Base-by-base conservation (phyloP, 1,140 invertebrate species). In the Leptinotarsa lineolata region DNA sequence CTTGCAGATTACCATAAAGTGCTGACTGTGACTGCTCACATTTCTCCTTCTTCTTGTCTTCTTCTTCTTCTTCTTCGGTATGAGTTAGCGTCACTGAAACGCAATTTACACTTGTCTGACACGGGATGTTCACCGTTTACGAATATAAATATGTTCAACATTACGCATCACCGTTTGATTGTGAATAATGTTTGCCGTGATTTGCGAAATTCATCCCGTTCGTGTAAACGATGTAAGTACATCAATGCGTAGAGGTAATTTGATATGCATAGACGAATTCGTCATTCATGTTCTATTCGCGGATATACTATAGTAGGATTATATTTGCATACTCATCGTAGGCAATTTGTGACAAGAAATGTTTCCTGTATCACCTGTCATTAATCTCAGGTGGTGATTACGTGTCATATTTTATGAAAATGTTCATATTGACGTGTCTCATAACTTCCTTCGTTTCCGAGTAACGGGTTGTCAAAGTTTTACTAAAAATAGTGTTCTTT, bases 101-200 rank as follows among this genome's bases (percentile, higher is more conserved):
- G 61, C 61, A 63, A 63, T 63, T 63, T 63, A 63, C 61, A 63
- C 61, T 63, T 63, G 61, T 63, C 61, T 63, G 61, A 63, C 61
- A 63, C 11, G 21, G 20, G 24, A 63, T 63, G 61, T 63, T 63
- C 24, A 63, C 61, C 24, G 20, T 63, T 63, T 63, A 22, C 24
- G 20, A 15, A 15, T 63, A 63, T 63, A 63, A 63, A 21, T 30
- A 30, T 63, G 61, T 30, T 63, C 61, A 63, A 63, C 61, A 63
- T 63, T 15, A 30, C 58, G 20, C 24, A 21, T 20, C 61, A 21
- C 13, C 61, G 16, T 63, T 5, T 63, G 61, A 22, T 63, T 63
- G 24, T 63, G 61, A 63, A 30, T 30, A 63, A 63, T 63, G 61
- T 30, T 15, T 15, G 16, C 15, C n/a, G 20, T 24, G 61, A 63